Evolutionary conservation across 2,888 invertebrate species (phyloP).

Genomic region (Andrena fulva): DNA sequence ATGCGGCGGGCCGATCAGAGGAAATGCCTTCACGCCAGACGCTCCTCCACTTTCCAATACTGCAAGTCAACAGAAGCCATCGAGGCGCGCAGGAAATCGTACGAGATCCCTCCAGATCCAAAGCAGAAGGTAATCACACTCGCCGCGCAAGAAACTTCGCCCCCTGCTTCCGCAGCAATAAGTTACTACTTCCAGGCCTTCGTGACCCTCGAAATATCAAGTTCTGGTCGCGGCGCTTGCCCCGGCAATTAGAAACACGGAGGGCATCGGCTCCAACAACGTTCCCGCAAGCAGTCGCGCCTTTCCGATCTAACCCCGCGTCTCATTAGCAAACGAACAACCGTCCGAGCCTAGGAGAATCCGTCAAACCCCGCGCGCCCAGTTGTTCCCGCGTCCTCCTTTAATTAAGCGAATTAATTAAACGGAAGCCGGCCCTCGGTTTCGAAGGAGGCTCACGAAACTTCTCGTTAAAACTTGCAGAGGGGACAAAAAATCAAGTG

Average conservation of each 20-base stretch:
- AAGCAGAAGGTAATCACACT: too few species aligned
- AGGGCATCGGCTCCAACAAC: neutral
- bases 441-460: slow-evolving; percentile 16
- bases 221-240: neutral
- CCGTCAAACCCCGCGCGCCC: slow-evolving; percentile 52
- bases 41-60: too few species aligned
- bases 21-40: neutral
- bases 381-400: slow-evolving; percentile 46
- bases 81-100: too few species aligned
- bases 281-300: neutral
- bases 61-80: too few species aligned
- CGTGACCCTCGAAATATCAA: neutral
- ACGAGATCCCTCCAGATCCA: too few species aligned
- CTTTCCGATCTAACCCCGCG: slow-evolving; percentile 23
- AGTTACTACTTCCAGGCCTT: too few species aligned
- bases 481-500: neutral
- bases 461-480: slow-evolving; percentile 40
- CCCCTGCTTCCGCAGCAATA: too few species aligned
- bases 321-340: slow-evolving; percentile 56
- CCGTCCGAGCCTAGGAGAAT: slow-evolving; percentile 20
- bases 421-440: slow-evolving; percentile 38
- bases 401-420: slow-evolving; percentile 63
- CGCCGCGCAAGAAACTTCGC: too few species aligned
- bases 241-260: slow-evolving; percentile 25
- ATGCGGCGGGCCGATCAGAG: neutral